A percentile compares a stretch with the other conserved stretches of the same genome.
Conservation (phyloP, 2,888 invertebrate genomes). For the Melieria picta region DNA sequence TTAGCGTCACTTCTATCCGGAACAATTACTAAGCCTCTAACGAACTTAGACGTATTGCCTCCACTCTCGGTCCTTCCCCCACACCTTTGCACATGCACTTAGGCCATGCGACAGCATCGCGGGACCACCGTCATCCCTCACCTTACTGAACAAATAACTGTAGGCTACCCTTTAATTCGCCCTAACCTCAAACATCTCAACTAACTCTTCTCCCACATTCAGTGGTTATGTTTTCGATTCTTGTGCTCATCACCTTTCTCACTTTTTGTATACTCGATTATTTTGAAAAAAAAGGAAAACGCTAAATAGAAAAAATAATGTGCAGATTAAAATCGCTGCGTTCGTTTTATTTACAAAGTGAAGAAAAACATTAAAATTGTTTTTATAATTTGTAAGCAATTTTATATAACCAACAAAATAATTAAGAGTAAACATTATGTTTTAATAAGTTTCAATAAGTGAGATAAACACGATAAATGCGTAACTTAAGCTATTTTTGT, state of each 20-base stretch:
- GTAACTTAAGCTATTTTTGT: constrained; percentile 21
- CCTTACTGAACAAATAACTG: neutral
- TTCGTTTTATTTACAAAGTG: constrained; percentile 30
- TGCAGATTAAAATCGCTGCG: constrained; percentile 25
- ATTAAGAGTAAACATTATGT: constrained; percentile 18
- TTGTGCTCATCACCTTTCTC: neutral
- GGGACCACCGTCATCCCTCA: too few species aligned
- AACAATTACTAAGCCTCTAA: too few species aligned
- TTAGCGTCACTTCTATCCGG: too few species aligned
- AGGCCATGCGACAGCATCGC: too few species aligned
- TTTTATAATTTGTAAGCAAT: constrained; percentile 35
- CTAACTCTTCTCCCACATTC: too few species aligned
- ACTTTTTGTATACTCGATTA: constrained; percentile 10
- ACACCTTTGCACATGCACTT: too few species aligned
- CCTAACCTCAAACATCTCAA: neutral
- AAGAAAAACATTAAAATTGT: constrained; percentile 11
- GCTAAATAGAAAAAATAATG: constrained; percentile 5
- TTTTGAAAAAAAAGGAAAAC: too few species aligned
- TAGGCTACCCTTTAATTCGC: neutral
- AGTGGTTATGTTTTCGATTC: too few species aligned
- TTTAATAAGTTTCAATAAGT: constrained; percentile 5
- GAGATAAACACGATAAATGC: constrained; percentile 4
- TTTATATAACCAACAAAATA: constrained; percentile 33
- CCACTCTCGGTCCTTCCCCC: too few species aligned
- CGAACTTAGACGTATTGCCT: too few species aligned